phyloP scores from a whole-genome alignment of 2,113 vertebrate species.

The Hemichromis elongatus region DNA sequence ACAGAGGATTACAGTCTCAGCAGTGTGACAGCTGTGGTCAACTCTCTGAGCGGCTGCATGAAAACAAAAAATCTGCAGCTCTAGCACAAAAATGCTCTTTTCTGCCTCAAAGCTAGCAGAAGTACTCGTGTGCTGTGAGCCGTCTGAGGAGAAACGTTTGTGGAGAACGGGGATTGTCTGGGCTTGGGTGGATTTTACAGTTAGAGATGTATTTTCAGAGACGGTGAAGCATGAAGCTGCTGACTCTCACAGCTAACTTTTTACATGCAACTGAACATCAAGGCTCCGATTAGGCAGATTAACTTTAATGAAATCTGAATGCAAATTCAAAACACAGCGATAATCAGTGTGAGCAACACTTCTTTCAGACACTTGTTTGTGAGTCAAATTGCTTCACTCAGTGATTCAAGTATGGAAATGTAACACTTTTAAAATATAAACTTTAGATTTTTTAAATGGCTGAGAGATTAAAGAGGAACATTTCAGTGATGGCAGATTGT shows the following conservation, averaged over 20 bases:
- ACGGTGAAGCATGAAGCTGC: neutral
- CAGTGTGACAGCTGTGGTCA: constrained; percentile 38
- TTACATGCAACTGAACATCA: neutral
- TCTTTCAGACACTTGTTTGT: neutral
- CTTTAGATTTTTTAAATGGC: neutral
- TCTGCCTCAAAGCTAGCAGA: neutral
- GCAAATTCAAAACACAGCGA: neutral
- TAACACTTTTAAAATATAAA: neutral
- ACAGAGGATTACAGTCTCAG: neutral
- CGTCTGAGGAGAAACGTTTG: neutral
- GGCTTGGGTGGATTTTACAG: neutral
- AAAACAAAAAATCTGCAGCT: neutral
- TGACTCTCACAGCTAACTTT: neutral
- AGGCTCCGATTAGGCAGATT: neutral
- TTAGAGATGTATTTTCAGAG: neutral
- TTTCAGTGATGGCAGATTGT: neutral
- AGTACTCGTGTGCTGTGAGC: neutral
- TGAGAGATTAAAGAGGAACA: neutral
- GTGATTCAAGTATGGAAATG: neutral
- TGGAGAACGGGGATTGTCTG: neutral
- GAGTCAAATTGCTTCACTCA: neutral
- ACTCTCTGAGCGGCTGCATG: neutral
- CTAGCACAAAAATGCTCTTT: neutral
- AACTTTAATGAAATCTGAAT: neutral
- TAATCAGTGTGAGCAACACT: neutral